Conservation (phyloP, 2,797 vertebrate species). For the Nothura maculosa region DNA sequence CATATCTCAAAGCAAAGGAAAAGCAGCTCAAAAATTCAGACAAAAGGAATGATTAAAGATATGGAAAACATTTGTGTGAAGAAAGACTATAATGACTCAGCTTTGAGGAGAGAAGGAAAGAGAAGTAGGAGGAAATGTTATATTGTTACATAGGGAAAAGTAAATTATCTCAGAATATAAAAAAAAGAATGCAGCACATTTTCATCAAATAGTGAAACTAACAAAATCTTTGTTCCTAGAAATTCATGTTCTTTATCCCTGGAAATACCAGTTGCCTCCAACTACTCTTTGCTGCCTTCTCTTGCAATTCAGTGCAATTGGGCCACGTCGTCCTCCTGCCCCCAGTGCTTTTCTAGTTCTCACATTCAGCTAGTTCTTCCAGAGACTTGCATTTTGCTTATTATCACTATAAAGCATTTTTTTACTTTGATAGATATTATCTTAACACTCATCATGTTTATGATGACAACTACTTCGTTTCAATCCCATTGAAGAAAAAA, state of each 20-base stretch:
- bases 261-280: background rate
- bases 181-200: background rate
- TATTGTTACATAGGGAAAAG: background rate
- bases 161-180: background rate
- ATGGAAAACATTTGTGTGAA: background rate
- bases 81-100: background rate
- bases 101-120: background rate
- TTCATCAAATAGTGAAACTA: background rate
- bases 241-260: background rate
- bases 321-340: background rate
- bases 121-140: background rate
- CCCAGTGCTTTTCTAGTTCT: background rate
- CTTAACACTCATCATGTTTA: background rate
- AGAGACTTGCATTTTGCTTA: background rate
- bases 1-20: background rate
- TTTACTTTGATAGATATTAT: background rate
- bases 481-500: background rate
- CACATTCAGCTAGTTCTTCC: background rate
- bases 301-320: background rate
- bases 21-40: background rate
- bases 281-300: background rate
- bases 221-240: background rate
- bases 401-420: background rate
- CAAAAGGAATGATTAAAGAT: background rate
- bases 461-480: background rate